These are phyloP conservation scores for Cichladusa arquata DNA, from an alignment of 2,113 vertebrate genomes.

Conservation along the genomic window DNA sequence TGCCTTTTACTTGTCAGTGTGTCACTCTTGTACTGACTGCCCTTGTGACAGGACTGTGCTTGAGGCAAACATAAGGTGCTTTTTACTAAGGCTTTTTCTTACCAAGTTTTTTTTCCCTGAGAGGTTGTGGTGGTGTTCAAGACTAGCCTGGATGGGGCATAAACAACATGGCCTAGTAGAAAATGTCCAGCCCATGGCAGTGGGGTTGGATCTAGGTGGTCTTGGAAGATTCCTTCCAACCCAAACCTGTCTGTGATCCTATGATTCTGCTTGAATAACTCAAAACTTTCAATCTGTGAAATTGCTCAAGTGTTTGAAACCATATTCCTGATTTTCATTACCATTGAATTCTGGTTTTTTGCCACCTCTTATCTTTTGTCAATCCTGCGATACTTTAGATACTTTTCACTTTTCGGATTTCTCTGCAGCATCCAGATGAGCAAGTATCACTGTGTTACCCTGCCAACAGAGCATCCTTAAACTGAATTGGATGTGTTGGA, in stretches of 20 bases:
- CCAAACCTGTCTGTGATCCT: neutral
- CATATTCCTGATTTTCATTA: neutral
- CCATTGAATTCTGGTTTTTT: neutral
- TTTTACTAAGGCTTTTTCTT: neutral
- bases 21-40: neutral
- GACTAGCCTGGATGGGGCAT: neutral
- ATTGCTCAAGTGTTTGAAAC: neutral
- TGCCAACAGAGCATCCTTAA: neutral
- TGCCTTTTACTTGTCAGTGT: neutral
- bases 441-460: neutral
- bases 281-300: neutral
- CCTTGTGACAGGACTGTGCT: neutral
- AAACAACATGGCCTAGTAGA: neutral
- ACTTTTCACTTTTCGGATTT: neutral
- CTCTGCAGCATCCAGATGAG: neutral
- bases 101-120: neutral
- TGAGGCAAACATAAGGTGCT: neutral
- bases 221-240: neutral
- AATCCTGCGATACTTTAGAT: neutral
- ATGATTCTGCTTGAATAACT: neutral
- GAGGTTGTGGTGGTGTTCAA: neutral
- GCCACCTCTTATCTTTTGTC: neutral
- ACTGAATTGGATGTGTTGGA: neutral
- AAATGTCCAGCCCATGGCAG: neutral
- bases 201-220: neutral